Base-by-base conservation (phyloP, 2,113 vertebrate species). In the Ageneiosus marmoratus region DNA sequence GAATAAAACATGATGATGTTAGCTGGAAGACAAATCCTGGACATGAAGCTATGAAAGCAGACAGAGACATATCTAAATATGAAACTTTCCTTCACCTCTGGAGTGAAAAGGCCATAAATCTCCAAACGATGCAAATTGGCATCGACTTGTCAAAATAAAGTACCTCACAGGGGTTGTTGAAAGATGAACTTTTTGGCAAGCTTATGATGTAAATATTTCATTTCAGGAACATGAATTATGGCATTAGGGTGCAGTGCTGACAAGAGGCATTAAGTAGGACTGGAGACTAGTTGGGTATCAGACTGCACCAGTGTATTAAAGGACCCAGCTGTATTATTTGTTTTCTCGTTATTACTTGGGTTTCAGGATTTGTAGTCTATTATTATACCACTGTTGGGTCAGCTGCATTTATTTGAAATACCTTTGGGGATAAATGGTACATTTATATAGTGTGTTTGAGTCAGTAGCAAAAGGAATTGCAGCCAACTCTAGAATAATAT, bases 191-290 rank as follows among this genome's bases (percentile, higher is more conserved):
- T 82, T 58, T 29, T 55, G 73, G 50, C 73, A 65, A 80, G 24
- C 22, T n/a, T 15, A 13, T 7, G 6, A 46, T 58, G 73, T 72
- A 80, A 85, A 67, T 79, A 62, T 88, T 83, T 90, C 82, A 88
- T 84, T 74, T 48, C 11, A 63, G n/a, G 34, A 50, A 74, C 79
- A 87, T 86, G 69, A 88, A 88, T 34, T 73, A 76, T 81, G 9
- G 46, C 15, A 22, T 78, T 20, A 85, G 80, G 79, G 37, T 76
- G 83, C 80, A 80, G 55, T 27, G 24, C 1, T 67, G 74, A 76
- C 56, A 41, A 46, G 51, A 12, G 67, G 48, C 63, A 77, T 46
- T 58, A 76, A n/a, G 48, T n/a, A 81, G 20, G 53, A 58, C 73
- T 55, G 50, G 20, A 75, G 46, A 12, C n/a, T 29, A 41, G 46